Evolutionary conservation across 2,888 invertebrate genomes (phyloP).

Genomic region (Hirtodrosophila cameraria): DNA sequence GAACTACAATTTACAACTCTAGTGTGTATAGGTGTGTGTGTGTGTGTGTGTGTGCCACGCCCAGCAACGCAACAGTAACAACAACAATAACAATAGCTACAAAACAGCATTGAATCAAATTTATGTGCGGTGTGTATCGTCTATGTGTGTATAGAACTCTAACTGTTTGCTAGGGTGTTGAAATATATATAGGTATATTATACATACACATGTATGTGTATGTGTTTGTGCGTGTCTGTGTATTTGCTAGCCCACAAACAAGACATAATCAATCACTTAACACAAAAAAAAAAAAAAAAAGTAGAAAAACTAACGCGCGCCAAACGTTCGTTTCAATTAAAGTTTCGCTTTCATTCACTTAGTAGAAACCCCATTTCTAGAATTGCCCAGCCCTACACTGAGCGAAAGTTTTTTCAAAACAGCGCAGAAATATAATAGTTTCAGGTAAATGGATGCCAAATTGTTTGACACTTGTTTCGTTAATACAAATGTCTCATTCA

Average conservation of each 20-base stretch:
- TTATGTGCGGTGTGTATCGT: conserved; percentile 36
- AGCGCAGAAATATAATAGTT: not conserved
- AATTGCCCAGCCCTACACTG: conserved; percentile 10
- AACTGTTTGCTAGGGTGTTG: conserved; percentile 1
- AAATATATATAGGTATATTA: no score
- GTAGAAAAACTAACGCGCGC: conserved; percentile 32
- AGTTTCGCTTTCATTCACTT: conserved; percentile 72
- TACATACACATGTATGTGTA: conserved; percentile 5
- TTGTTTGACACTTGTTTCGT: no score
- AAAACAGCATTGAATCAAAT: conserved; percentile 33
- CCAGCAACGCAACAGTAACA: conserved; percentile 43
- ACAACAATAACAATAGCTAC: conserved; percentile 28
- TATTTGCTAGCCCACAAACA: conserved; percentile 52
- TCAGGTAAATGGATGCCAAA: no score
- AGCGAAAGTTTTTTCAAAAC: not conserved
- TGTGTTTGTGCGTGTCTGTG: conserved; percentile 21
- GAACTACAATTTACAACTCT: no score
- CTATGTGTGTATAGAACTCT: conserved; percentile 8
- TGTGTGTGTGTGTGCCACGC: conserved; percentile 50
- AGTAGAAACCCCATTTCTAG: conserved; percentile 15
- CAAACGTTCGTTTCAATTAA: conserved; percentile 73
- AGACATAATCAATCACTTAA: conserved; percentile 76
- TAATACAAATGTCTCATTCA: no score
- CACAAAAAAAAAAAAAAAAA: conserved; percentile 45
- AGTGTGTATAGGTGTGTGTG: not conserved